Base-by-base conservation (phyloP, 2,113 vertebrate species). In the Sturnus vulgaris region DNA sequence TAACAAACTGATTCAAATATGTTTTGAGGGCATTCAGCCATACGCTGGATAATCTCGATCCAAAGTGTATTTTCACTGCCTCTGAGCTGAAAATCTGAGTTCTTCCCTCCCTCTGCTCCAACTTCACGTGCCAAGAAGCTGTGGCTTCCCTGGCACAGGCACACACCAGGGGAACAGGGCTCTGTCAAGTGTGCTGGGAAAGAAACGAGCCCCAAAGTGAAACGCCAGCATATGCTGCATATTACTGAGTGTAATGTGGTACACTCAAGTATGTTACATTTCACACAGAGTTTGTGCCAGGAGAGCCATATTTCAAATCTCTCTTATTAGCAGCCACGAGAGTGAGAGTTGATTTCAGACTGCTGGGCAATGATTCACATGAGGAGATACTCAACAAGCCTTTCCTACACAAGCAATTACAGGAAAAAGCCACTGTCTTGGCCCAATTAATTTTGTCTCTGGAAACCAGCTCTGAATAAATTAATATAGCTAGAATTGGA, bases 401-500 rank as follows among this genome's bases (percentile, higher is more conserved):
- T 97, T 97, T 96, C 79, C 93, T 93, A 90, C 63, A 95, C 20
- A 95, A 95, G 88, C 92, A 93, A 94, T 96, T 96, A 97, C 63
- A 79, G 86, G 73, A 82, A 96, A 95, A 96, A 91, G 70, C 91
- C 75, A 24, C 63, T 96, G 63, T 79, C 86, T 92, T 95, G 94
- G 83, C 70, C 86, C 92, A 95, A 91, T 97, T 97, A 95, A 96
- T 97, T 94, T 95, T 95, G 76, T 96, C 95, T 93, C 92, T 73
- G 90, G 94, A 96, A 97, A 96, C 71, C 57, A 82, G 92, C 35
- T 56, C 16, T 88, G 90, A 95, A 96, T 95, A 91, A 94, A 95
- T 97, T 96, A 97, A 96, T 68, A 72, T 2, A 95, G 68, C 64
- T 31, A 87, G 65, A 53, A 95, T 61, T 91, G 83, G 76, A 72